These are phyloP conservation scores for Orius insidiosus DNA, from an alignment of 1,140 invertebrate species.

Conservation along the genomic window DNA sequence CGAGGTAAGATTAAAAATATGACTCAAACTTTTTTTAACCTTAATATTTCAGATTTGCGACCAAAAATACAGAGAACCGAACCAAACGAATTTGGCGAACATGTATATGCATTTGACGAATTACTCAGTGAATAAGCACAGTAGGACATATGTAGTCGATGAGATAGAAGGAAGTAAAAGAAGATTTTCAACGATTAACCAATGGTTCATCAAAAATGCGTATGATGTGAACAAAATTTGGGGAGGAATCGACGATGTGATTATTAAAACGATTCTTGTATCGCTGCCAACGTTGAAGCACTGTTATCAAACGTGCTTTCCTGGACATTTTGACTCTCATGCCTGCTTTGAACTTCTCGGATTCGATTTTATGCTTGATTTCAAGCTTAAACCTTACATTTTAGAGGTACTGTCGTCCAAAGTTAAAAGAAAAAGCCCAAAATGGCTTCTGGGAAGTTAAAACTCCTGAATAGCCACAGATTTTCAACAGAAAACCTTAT, in stretches of 20 bases:
- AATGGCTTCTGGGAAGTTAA: no score
- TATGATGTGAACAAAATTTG: slow-evolving; percentile 58
- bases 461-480: no score
- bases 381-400: slow-evolving; percentile 66
- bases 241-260: slow-evolving; percentile 71
- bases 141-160: slow-evolving; percentile 54
- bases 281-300: slow-evolving; percentile 72
- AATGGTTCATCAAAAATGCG: slow-evolving; percentile 21
- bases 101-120: slow-evolving; percentile 96
- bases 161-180: slow-evolving; percentile 71
- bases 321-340: slow-evolving; percentile 60
- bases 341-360: slow-evolving; percentile 82
- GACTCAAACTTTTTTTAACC: no score
- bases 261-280: slow-evolving; percentile 75
- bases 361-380: slow-evolving; percentile 72
- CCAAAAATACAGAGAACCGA: slow-evolving; percentile 68
- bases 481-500: no score
- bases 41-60: no score
- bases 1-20: slow-evolving; percentile 32
- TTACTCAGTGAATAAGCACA: slow-evolving; percentile 89
- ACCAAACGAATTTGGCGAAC: slow-evolving; percentile 56
- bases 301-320: slow-evolving; percentile 75
- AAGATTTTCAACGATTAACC: slow-evolving; percentile 15
- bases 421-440: no score
- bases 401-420: no score